Percentiles rank a stretch among this genome's conserved stretches.
Evolutionary conservation across 2,888 invertebrate genomes (phyloP).

Genomic region (Stegana nigrithorax): DNA sequence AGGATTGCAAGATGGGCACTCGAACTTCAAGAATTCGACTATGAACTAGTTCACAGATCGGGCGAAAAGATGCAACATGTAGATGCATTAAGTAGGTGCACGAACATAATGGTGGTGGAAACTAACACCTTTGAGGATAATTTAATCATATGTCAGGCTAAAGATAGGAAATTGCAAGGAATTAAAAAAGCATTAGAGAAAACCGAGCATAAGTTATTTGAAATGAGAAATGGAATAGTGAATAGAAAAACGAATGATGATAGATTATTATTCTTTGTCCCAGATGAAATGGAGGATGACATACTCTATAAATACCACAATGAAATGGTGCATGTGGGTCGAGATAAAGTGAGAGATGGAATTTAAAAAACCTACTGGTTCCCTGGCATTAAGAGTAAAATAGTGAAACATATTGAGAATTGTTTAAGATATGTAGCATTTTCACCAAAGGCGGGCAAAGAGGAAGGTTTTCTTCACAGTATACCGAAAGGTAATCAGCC

Average conservation of each 20-base stretch:
- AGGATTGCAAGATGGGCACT: neutral
- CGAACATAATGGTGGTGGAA: slow-evolving; percentile 16
- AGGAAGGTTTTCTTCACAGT: neutral
- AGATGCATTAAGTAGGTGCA: slow-evolving; percentile 34
- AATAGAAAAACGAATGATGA: slow-evolving; percentile 22
- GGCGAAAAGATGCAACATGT: slow-evolving; percentile 36
- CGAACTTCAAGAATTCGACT: neutral
- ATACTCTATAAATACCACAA: slow-evolving; percentile 31
- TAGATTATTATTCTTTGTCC: slow-evolving; percentile 25
- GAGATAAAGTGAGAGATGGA: slow-evolving; percentile 19
- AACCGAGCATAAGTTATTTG: slow-evolving; percentile 22
- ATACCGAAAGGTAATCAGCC: slow-evolving; percentile 28
- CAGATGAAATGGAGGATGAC: slow-evolving; percentile 26
- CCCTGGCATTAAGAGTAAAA: neutral
- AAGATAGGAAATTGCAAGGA: neutral
- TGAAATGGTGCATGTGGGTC: slow-evolving; percentile 29
- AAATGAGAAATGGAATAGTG: slow-evolving; percentile 32
- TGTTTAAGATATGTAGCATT: neutral
- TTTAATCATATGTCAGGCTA: slow-evolving; percentile 20
- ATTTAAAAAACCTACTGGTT: slow-evolving; percentile 10
- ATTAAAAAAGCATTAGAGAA: slow-evolving; percentile 12
- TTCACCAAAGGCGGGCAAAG: neutral
- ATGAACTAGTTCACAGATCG: neutral
- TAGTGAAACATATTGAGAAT: neutral
- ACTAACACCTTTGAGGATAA: slow-evolving; percentile 29